phyloP scores from a whole-genome alignment of 2,797 vertebrate species.

The Pogoniulus pusillus region DNA sequence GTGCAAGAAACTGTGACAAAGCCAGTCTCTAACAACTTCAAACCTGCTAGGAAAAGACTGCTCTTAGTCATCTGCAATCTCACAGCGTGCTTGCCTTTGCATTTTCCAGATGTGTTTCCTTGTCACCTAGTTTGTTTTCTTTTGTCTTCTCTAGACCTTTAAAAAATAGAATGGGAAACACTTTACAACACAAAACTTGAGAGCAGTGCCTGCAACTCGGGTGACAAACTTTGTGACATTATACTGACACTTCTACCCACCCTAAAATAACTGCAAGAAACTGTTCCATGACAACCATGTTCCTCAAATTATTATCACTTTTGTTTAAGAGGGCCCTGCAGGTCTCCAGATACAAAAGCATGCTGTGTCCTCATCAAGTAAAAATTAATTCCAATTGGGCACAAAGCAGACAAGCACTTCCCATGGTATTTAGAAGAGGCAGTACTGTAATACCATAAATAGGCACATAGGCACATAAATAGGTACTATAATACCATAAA shows the following conservation, averaged over 20 bases:
- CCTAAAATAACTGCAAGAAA: background rate
- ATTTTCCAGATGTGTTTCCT: conserved; percentile 9
- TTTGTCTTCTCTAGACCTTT: conserved; percentile 53
- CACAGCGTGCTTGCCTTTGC: conserved; percentile 35
- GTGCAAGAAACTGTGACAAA: background rate
- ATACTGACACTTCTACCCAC: background rate
- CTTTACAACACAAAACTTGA: background rate
- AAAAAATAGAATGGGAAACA: conserved; percentile 27
- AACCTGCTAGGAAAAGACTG: background rate
- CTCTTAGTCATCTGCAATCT: background rate
- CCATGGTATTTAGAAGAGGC: background rate
- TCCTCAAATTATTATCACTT: background rate
- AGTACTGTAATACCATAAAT: background rate
- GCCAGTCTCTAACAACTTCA: background rate
- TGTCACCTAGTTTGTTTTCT: background rate
- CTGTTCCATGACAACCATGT: background rate
- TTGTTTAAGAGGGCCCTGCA: background rate
- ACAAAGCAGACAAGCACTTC: background rate
- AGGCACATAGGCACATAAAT: background rate
- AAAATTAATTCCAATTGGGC: background rate
- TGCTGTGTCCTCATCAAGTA: background rate
- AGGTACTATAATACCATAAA: too few relatives aligned
- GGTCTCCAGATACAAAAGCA: background rate
- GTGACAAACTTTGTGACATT: background rate
- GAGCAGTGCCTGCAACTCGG: background rate